These are phyloP conservation scores for Ornithoptera priamus DNA, from an alignment of 2,888 invertebrate species.

Conservation along the genomic window DNA sequence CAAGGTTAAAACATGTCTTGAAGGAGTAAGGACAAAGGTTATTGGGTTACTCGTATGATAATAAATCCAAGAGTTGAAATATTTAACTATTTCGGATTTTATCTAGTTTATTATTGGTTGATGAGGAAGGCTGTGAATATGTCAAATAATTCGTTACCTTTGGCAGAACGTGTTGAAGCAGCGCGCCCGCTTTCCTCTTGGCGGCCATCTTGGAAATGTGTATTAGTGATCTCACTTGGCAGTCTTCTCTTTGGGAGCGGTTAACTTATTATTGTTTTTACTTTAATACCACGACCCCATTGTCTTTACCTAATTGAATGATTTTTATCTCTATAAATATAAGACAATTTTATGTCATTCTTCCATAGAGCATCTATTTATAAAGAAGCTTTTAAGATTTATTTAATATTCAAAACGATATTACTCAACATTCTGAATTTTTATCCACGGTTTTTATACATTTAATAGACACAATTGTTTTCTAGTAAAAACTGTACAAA, in stretches of 20 bases:
- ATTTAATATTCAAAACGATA: background rate
- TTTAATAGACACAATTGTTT: background rate
- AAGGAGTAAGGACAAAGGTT: no score
- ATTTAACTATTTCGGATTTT: background rate
- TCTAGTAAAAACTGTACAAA: no score
- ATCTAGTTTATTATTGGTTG: background rate
- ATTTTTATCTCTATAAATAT: conserved; percentile 23
- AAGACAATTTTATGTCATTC: conserved; percentile 15
- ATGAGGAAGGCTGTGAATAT: background rate
- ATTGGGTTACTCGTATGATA: no score
- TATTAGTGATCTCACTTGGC: conserved; percentile 60
- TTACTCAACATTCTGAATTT: conserved; percentile 4
- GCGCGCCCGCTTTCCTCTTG: conserved; percentile 86
- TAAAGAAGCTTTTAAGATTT: background rate
- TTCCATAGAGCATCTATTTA: conserved; percentile 33
- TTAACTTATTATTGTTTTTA: conserved; percentile 37
- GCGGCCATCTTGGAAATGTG: conserved; percentile 81
- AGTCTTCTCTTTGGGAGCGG: conserved; percentile 65
- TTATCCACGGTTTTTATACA: background rate
- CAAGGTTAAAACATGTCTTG: background rate
- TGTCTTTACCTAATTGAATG: conserved; percentile 40
- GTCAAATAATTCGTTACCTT: conserved; percentile 62
- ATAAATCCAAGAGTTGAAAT: background rate
- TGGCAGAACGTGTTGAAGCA: conserved; percentile 84
- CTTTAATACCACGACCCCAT: conserved; percentile 64